Evolutionary conservation across 2,113 vertebrate genomes (phyloP).

Genomic region (Corynorhinus townsendii): DNA sequence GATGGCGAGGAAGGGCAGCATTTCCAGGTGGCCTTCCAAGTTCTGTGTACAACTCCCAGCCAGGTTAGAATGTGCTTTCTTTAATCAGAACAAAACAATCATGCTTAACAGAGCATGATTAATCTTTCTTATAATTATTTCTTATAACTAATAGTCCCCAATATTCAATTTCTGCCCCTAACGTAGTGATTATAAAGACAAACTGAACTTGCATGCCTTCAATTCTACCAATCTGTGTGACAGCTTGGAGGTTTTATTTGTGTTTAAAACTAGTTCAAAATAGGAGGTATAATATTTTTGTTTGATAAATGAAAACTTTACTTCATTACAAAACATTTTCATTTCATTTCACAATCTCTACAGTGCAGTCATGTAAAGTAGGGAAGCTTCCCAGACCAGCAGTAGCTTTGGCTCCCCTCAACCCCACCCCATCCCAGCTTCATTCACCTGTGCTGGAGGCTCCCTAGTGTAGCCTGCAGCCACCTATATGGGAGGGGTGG

Average conservation of each 20-base stretch:
- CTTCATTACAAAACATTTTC: background rate
- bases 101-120: too few relatives aligned
- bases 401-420: too few relatives aligned
- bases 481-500: background rate
- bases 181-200: background rate
- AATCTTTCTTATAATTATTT: too few relatives aligned
- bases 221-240: background rate
- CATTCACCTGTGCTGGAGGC: background rate
- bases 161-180: too few relatives aligned
- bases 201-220: background rate
- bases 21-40: too few relatives aligned
- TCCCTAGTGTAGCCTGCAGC: background rate
- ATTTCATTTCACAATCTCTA: background rate
- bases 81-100: too few relatives aligned
- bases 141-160: too few relatives aligned
- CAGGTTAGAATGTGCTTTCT: too few relatives aligned
- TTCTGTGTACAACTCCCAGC: too few relatives aligned
- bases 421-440: background rate
- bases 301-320: background rate
- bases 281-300: background rate
- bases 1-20: too few relatives aligned
- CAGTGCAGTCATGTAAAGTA: background rate
- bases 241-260: background rate
- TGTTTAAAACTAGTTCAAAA: background rate
- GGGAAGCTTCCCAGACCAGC: background rate